A percentile compares a stretch with the other conserved stretches of the same genome.
Evolutionary conservation across 2,888 invertebrate species (phyloP).

Genomic region (Hypolimnas misippus): DNA sequence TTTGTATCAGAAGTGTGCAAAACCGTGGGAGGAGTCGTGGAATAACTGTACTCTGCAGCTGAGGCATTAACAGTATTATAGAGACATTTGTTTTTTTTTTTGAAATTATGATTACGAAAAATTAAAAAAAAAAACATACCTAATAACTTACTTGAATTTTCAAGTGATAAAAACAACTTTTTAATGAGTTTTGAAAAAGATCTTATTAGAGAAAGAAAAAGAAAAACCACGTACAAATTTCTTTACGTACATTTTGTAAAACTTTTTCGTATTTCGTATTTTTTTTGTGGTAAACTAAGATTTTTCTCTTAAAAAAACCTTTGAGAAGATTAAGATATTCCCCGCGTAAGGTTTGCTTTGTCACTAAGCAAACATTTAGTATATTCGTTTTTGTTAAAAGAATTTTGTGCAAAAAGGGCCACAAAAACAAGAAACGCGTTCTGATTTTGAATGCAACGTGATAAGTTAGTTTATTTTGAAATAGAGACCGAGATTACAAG

Average conservation of each 20-base stretch:
- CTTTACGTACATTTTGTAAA: background rate
- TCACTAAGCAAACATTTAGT: conserved; percentile 75
- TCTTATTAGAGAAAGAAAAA: background rate
- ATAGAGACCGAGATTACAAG: conserved; percentile 60
- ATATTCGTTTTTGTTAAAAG: conserved; percentile 64
- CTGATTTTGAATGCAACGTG: conserved; percentile 63
- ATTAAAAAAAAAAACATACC: background rate
- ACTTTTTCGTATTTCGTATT: conserved; percentile 25
- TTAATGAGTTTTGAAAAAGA: too few species aligned
- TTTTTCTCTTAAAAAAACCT: conserved; percentile 44
- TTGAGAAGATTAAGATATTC: conserved; percentile 47
- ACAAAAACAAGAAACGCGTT: conserved; percentile 72
- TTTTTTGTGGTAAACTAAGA: conserved; percentile 36
- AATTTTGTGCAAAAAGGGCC: conserved; percentile 71
- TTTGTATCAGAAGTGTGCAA: conserved; percentile 76
- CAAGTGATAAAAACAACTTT: too few species aligned
- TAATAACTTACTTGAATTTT: too few species aligned
- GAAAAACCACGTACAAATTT: background rate
- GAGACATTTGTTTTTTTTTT: conserved; percentile 6
- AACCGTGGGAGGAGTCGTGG: conserved; percentile 76
- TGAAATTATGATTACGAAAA: background rate
- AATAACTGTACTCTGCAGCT: conserved; percentile 67
- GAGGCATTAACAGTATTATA: conserved; percentile 2
- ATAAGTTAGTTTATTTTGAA: conserved; percentile 82
- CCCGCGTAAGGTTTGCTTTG: conserved; percentile 59